Base-by-base conservation (phyloP, 2,888 invertebrate genomes). In the Mechanitis mazaeus region DNA sequence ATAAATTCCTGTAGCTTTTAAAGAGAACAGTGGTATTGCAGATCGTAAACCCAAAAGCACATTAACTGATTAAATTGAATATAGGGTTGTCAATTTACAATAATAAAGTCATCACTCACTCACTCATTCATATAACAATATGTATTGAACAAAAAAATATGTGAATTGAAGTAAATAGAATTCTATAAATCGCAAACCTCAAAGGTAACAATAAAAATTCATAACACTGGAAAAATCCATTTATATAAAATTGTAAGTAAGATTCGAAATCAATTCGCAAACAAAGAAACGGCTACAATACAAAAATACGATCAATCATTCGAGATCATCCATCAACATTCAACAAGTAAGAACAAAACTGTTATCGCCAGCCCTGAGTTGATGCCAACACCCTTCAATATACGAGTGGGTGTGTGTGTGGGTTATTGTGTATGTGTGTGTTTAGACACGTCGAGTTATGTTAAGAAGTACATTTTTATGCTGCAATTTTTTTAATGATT, bases 301-400 rank as follows among this genome's bases (percentile, higher is more conserved):
- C 57, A 57, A 64, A 55, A 66, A 61, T 61, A 75, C 76, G 77
- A 89, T 89, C 87, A 85, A 90, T 89, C 88, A 88, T 87, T 78
- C 74, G 55, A 74, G 74, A 81, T 83, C 85, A 88, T 87, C 86
- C 82, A 88, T 89, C 88, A 88, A 83, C 73, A 84, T 86, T 87
- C 89, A 90, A 90, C 89, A 90, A 88, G 89, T 90, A 87, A 88
- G 87, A 89, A 89, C 88, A 87, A 87, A 87, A 85, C 75, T 81
- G 83, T 81, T 85, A 84, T 83, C 84, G 81, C 70, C 76, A 78
- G 72, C 81, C 82, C 84, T 84, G 79, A 67, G 68, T 55, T 57
- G 54, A 33, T 55, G 53, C 53, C 55, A 57, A 55, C 42, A 56
- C 60, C 56, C 56, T 56, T 12, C 42, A 7, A 28, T 38, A 20